A percentile compares a stretch with the other conserved stretches of the same genome.
Conservation (phyloP, 2,888 invertebrate species). For the Patella caerulea region DNA sequence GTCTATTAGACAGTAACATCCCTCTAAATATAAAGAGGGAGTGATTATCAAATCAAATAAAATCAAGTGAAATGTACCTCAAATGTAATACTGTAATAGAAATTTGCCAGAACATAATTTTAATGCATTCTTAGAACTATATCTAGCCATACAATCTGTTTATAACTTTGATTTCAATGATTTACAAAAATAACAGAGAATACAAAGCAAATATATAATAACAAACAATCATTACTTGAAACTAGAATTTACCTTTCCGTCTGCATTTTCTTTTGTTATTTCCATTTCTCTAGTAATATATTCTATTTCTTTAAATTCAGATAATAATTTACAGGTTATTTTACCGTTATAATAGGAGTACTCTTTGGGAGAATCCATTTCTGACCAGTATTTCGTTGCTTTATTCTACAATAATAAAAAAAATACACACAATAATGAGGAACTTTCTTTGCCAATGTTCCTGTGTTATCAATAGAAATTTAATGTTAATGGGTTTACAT, state of each 20-base stretch:
- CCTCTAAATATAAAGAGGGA: too few species aligned
- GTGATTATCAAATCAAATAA: too few species aligned
- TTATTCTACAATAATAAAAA: slow-evolving; percentile 74
- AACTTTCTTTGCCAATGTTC: too few species aligned
- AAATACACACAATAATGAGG: background rate
- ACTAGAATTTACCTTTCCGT: slow-evolving; percentile 45
- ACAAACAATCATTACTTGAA: background rate
- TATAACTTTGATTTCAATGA: too few species aligned
- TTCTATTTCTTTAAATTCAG: slow-evolving; percentile 88
- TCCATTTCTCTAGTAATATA: slow-evolving; percentile 91
- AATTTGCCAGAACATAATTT: too few species aligned
- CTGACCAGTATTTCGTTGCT: slow-evolving; percentile 98
- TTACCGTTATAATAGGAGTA: slow-evolving; percentile 44
- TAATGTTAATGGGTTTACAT: too few species aligned
- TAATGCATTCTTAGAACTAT: too few species aligned
- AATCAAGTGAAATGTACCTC: too few species aligned
- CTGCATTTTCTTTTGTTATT: slow-evolving; percentile 73
- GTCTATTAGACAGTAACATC: too few species aligned
- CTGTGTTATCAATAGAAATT: too few species aligned
- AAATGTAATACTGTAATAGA: too few species aligned
- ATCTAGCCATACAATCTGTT: too few species aligned
- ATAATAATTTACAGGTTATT: slow-evolving; percentile 80
- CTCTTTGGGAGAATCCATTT: slow-evolving; percentile 73
- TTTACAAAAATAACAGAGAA: background rate
- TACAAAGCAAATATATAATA: background rate